Evolutionary conservation across 2,888 invertebrate species (phyloP), one percentile per base, ranked within the genome.

Genomic region (Epistrophella euchroma): DNA sequence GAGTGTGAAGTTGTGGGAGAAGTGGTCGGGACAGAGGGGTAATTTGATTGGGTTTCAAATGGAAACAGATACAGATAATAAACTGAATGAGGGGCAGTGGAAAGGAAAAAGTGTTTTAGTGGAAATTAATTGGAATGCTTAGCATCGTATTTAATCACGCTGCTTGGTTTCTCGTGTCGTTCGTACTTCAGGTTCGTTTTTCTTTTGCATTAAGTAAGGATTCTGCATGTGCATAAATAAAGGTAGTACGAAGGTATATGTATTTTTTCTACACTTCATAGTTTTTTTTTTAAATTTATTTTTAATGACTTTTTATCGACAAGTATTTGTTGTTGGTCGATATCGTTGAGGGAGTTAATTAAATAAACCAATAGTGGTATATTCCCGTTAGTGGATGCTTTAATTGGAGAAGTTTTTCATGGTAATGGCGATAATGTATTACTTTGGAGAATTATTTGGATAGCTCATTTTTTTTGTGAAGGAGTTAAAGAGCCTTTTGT

Each of bases 61-160:
- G 43, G 62, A 74, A 70, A n/a, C 13, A 64, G 13, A 19, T 35
- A 43, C n/a, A 72, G 35, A 75, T 50, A 45, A 40, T 37, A 37
- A 28, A 72, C 66, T 52, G 76, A 43, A 22, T 55, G 45, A 40
- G 32, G 25, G 25, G 37, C 35, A 25, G 52, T 68, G 35, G 72
- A 58, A 28, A 22, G 66, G 75, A 52, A 71, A 79, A 85, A 85
- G 85, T 81, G 76, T 85, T 85, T 85, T 73, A 80, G 43, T 80
- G 68, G 62, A 73, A 85, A 85, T 85, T 85, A 85, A 80, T 85
- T 85, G 85, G 60, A 81, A 76, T 81, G 81, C 85, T 85, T 85
- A 81, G 80, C 75, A 73, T 71, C 62, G 84, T 75, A 84, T 84
- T 79, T 84, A 79, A 79, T 84, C 83, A 79, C 79, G 28, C 66